Conservation (phyloP, 2,113 vertebrate genomes). For the Microcebus griseorufus region DNA sequence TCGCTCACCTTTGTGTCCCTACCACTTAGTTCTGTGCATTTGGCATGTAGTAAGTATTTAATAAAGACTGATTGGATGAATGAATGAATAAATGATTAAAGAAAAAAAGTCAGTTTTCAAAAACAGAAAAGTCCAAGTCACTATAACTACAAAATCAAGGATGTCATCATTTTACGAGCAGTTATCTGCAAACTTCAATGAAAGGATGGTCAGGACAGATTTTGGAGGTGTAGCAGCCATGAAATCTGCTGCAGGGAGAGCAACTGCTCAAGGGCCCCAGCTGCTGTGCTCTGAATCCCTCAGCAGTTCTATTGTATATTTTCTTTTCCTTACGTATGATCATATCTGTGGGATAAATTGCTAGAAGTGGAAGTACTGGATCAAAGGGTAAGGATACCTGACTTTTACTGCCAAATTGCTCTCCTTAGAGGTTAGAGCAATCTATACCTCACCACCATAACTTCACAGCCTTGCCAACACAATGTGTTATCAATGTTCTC, state of each 20-base stretch:
- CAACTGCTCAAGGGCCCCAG: too few relatives aligned
- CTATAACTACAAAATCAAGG: neutral
- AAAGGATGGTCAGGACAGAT: neutral
- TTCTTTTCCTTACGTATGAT: neutral
- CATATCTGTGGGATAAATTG: neutral
- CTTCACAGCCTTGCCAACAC: neutral
- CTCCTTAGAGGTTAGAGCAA: neutral
- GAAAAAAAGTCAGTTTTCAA: neutral
- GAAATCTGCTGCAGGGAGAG: fast-evolving
- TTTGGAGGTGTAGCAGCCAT: neutral
- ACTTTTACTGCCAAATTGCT: neutral
- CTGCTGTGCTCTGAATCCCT: neutral
- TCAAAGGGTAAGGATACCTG: neutral
- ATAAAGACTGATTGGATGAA: neutral
- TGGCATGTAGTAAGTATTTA: neutral
- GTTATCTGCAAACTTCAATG: neutral
- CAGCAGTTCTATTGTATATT: neutral
- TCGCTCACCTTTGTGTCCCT: neutral
- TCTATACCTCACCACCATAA: neutral
- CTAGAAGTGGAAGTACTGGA: neutral
- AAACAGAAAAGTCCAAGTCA: neutral
- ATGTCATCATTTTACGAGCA: neutral
- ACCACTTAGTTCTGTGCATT: neutral
- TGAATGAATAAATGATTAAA: neutral
- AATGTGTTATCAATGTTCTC: neutral